Evolutionary conservation across 2,113 vertebrate genomes (phyloP), one percentile per base, ranked within the genome.

Genomic region (Sylvietta virens): DNA sequence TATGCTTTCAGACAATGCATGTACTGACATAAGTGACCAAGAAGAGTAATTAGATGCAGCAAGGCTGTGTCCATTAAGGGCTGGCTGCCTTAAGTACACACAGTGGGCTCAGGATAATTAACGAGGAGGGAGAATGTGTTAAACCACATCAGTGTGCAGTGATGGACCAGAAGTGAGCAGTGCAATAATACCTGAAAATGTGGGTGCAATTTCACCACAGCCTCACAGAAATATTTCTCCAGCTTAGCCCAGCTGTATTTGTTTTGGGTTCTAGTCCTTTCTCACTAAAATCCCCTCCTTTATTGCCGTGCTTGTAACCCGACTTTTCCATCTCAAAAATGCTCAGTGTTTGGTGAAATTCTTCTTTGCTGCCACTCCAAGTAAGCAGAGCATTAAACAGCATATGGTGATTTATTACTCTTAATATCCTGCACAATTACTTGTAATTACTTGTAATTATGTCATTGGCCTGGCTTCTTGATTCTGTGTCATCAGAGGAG

Each of bases 21-120:
- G 21, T 39, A 23, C 69, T 94, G 95, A 81, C 81, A 86, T 71
- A 64, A 94, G 57, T 62, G 81, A 88, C 48, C 71, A 81, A 35
- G 60, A 88, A 50, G 69, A 53, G 64, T 39, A 90, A 93, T 94
- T 80, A 92, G 85, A 90, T 60, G 45, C 65, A 92, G 48, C 60
- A 64, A 48, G 81, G 60, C 79, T 88, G 2, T 80, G 79, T 67
- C 86, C 92, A 92, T 96, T 95, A 95, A 69, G 81, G 56, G 60
- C 87, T 94, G 86, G 45, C 81, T 94, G 39, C 19, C 64, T 92
- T 83, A 70, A 90, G 40, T 69, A 40, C 50, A 21, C 64, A 31
- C 77, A 72, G 81, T 48, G 44, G 90, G 64, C 67, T 93, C 39
- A 30, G 71, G 47, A 8, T 91, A 70, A 92, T 93, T 92, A 94